Percentiles rank a stretch among this genome's conserved stretches.
phyloP scores from a whole-genome alignment of 2,888 invertebrate species.

The Euclidia mi region DNA sequence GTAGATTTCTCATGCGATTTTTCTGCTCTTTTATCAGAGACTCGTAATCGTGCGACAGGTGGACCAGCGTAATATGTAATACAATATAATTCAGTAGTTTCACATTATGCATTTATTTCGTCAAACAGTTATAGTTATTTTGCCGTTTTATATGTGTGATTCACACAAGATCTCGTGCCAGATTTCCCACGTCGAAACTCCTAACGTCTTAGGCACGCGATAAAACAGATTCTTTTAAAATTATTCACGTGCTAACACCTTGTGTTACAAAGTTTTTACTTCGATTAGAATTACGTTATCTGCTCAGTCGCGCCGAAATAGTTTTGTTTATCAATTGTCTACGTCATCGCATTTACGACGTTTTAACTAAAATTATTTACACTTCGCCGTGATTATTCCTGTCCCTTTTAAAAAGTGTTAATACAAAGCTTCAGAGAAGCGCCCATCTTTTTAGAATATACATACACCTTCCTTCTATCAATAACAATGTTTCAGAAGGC shows the following conservation, averaged over 20 bases:
- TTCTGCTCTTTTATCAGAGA: conserved; percentile 63
- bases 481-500: too few relatives aligned
- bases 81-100: conserved; percentile 37
- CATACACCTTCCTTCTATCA: too few relatives aligned
- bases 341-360: conserved; percentile 39
- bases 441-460: conserved; percentile 11
- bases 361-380: conserved; percentile 40
- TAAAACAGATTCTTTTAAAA: conserved; percentile 63
- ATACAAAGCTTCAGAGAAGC: conserved; percentile 40
- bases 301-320: conserved; percentile 31
- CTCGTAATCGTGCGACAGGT: conserved; percentile 54
- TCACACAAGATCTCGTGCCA: conserved; percentile 72
- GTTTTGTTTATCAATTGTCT: conserved; percentile 49
- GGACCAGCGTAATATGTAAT: conserved; percentile 48
- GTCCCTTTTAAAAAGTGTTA: background rate
- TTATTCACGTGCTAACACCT: conserved; percentile 59
- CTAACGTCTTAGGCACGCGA: conserved; percentile 61
- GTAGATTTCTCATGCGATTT: conserved; percentile 75
- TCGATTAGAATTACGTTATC: conserved; percentile 35
- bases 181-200: conserved; percentile 69
- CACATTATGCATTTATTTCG: conserved; percentile 42
- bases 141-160: conserved; percentile 62
- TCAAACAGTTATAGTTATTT: conserved; percentile 46
- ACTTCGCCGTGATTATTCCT: background rate
- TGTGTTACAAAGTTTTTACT: conserved; percentile 45